Conservation (phyloP, 2,113 vertebrate species). For the Mesocricetus auratus region DNA sequence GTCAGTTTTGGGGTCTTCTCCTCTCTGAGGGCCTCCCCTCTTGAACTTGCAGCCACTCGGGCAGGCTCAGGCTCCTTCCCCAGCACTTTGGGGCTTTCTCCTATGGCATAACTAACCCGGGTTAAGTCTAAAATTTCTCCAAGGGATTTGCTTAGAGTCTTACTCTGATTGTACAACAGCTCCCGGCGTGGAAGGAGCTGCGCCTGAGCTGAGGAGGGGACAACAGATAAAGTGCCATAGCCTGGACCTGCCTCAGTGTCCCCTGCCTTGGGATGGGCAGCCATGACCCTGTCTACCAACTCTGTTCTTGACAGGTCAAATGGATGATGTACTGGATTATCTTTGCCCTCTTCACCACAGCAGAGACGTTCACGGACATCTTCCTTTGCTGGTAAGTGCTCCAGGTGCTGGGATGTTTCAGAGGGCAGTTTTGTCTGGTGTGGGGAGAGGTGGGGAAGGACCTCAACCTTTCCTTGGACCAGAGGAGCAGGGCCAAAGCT, state of each 20-base stretch:
- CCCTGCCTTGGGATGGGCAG: neutral
- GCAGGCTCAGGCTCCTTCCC: neutral
- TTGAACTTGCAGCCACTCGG: neutral
- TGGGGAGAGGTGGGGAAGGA: neutral
- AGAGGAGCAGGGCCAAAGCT: neutral
- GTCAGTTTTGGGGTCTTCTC: neutral
- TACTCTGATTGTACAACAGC: neutral
- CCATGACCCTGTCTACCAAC: neutral
- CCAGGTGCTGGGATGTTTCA: neutral
- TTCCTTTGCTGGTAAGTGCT: constrained; percentile 97
- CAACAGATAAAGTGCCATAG: too few species aligned
- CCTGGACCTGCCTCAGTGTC: neutral
- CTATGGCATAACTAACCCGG: neutral
- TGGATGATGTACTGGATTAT: constrained; percentile 99
- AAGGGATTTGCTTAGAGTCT: neutral
- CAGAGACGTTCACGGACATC: constrained; percentile 98
- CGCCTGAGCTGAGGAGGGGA: too few species aligned
- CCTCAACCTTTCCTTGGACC: neutral
- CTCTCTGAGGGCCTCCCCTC: neutral
- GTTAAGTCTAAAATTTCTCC: neutral
- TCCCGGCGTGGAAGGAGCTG: neutral
- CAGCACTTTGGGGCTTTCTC: neutral
- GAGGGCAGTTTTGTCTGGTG: neutral
- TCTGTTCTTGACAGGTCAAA: constrained; percentile 92
- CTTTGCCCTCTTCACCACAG: constrained; percentile 97